Base-by-base conservation (phyloP, 2,888 invertebrate species). In the Cephus spinipes region DNA sequence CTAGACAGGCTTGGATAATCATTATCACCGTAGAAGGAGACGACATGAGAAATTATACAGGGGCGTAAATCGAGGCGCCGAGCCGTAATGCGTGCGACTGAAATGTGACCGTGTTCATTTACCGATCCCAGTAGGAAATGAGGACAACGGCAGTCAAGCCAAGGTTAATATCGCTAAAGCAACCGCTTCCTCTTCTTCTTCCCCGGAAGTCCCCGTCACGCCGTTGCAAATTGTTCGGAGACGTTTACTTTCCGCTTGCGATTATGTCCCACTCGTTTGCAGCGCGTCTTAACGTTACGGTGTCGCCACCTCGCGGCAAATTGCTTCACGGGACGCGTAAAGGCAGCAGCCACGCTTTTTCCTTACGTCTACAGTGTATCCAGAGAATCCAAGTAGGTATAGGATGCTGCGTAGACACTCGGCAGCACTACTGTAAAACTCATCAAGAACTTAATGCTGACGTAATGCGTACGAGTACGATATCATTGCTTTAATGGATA, bases 41-140 rank as follows among this genome's bases (percentile, higher is more conserved):
- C 55, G 55, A 23, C 55, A 55, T 3, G 55, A 55, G 55, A 55
- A 55, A 55, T 55, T 55, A 55, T 55, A 23, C 23, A 55, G 55
- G 55, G 9, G 1, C 55, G 9, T 55, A 55, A 55, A 55, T 55
- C 55, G 55, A 55, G 55, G 23, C 55, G 55, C 23, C 15, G 6
- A 9, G 23, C 9, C 55, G 23, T 23, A 32, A 31, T 33, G 71
- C 71, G 71, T 33, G 32, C 12, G 71, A 31, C 32, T 33, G 15
- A 71, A 71, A 71, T 71, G 31, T 4, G 32, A 71, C 71, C 32
- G 71, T 33, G 71, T 71, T 71, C 71, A 33, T 71, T 71, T 71
- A 33, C 71, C 71, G 71, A 71, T 71, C 33, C 71, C 55, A 9
- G 55, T 15, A 23, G 55, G 55, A 55, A 23, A 55, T 9, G 23